Percentiles rank a stretch among this genome's conserved stretches.
These are phyloP conservation scores for Diplodus puntazzo DNA, from an alignment of 2,797 vertebrate species.

Conservation along the genomic window DNA sequence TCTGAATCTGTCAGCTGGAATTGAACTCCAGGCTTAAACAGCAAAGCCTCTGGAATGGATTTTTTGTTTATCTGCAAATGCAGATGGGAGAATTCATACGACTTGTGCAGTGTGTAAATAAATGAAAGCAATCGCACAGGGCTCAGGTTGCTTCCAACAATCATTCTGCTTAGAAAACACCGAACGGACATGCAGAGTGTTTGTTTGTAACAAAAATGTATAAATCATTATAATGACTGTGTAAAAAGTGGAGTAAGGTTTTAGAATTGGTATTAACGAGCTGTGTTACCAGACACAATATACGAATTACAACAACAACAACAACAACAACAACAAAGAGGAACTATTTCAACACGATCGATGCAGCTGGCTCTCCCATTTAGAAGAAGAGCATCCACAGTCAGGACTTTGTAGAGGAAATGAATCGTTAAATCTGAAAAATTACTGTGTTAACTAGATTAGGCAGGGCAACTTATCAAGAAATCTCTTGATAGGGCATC, in stretches of 20 bases:
- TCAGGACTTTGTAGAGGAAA: conserved; percentile 68
- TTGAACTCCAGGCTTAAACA: conserved; percentile 56
- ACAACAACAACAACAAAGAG: conserved; percentile 9
- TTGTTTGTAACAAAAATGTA: conserved; percentile 11
- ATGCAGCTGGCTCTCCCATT: conserved; percentile 30
- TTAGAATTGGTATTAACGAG: conserved; percentile 2
- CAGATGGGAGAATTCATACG: conserved; percentile 58
- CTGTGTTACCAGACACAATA: not conserved
- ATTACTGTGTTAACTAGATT: conserved; percentile 83
- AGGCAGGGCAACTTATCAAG: conserved; percentile 85
- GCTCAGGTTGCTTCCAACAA: conserved; percentile 33
- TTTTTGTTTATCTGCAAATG: conserved; percentile 74
- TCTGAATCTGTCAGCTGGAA: conserved; percentile 68
- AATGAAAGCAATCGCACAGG: conserved; percentile 30
- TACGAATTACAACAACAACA: conserved; percentile 4
- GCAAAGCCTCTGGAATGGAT: conserved; percentile 62
- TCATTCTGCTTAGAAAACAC: conserved; percentile 28
- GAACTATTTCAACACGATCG: conserved; percentile 38
- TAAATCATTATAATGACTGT: not conserved
- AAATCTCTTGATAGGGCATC: conserved; percentile 83
- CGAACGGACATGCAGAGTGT: conserved; percentile 4
- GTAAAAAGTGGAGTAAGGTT: not conserved
- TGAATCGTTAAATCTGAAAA: conserved; percentile 82
- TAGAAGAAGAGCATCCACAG: conserved; percentile 36
- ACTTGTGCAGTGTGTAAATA: conserved; percentile 35